Evolutionary conservation across 2,888 invertebrate species (phyloP).

Genomic region (Dryomyza anilis): DNA sequence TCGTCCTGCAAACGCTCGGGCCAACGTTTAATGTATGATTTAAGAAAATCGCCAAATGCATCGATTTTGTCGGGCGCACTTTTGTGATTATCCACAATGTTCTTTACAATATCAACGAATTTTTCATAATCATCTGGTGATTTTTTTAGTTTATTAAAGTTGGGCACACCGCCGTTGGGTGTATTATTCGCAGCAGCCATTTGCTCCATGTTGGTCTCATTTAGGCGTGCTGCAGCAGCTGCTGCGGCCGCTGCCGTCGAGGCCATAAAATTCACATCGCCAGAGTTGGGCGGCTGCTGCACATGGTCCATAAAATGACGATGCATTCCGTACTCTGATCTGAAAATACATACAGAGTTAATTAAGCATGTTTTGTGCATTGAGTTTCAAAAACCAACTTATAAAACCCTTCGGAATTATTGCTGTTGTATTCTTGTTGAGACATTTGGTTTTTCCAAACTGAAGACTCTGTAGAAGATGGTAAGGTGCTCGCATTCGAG

Average conservation of each 20-base stretch:
- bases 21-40: slow-evolving; percentile 58
- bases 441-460: slow-evolving; percentile 61
- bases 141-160: slow-evolving; percentile 46
- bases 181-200: slow-evolving; percentile 45
- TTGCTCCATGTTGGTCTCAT: slow-evolving; percentile 56
- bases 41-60: slow-evolving; percentile 57
- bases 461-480: slow-evolving; percentile 58
- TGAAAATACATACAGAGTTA: slow-evolving; percentile 30
- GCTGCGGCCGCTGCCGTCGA: slow-evolving; percentile 58
- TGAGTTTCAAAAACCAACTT: slow-evolving; percentile 41
- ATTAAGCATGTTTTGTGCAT: neutral
- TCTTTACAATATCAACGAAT: slow-evolving; percentile 59
- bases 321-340: slow-evolving; percentile 60
- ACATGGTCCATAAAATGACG: slow-evolving; percentile 60
- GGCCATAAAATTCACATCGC: slow-evolving; percentile 58
- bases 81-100: slow-evolving; percentile 58
- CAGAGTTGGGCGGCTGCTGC: slow-evolving; percentile 54
- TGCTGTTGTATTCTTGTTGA: slow-evolving; percentile 59
- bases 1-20: slow-evolving; percentile 58
- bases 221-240: slow-evolving; percentile 54
- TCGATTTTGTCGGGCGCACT: slow-evolving; percentile 57
- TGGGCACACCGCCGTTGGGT: slow-evolving; percentile 48
- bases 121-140: slow-evolving; percentile 57
- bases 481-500: slow-evolving; percentile 57
- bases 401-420: slow-evolving; percentile 60